A percentile compares a stretch with the other conserved stretches of the same genome.
These are phyloP conservation scores for Colossoma macropomum DNA, from an alignment of 2,113 vertebrate species.

Conservation along the genomic window DNA sequence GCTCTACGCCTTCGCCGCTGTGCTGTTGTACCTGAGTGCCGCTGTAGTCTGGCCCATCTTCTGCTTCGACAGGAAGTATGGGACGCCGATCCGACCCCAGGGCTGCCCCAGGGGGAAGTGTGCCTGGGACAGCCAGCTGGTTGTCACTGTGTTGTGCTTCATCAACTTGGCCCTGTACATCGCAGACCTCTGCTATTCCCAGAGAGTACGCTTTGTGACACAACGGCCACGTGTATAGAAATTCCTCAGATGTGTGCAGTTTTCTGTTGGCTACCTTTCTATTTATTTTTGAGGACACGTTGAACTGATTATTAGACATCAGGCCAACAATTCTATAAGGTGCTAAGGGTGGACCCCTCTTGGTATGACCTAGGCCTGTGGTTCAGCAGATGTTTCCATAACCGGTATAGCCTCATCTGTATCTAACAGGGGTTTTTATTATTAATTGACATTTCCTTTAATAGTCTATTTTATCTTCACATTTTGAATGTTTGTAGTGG, in stretches of 20 bases:
- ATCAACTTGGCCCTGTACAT: slow-evolving; percentile 87
- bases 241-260: neutral
- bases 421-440: too few relatives aligned
- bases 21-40: slow-evolving; percentile 88
- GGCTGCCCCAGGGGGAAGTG: slow-evolving; percentile 83
- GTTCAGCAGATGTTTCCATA: too few relatives aligned
- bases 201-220: slow-evolving; percentile 79
- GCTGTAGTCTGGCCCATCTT: slow-evolving; percentile 92
- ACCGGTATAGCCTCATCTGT: too few relatives aligned
- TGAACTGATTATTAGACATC: neutral
- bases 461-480: too few relatives aligned
- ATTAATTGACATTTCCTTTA: too few relatives aligned
- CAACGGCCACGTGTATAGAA: slow-evolving; percentile 60
- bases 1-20: slow-evolving; percentile 83
- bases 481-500: too few relatives aligned
- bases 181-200: slow-evolving; percentile 85
- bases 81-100: slow-evolving; percentile 77
- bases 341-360: too few relatives aligned
- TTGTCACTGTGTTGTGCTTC: slow-evolving; percentile 87
- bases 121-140: slow-evolving; percentile 92
- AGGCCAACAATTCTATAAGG: neutral
- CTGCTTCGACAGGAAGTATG: slow-evolving; percentile 91
- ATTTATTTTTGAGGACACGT: neutral
- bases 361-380: too few relatives aligned
- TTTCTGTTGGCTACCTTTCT: neutral